Conservation (phyloP, 1,140 invertebrate genomes). For the Palaemon carinicauda region DNA sequence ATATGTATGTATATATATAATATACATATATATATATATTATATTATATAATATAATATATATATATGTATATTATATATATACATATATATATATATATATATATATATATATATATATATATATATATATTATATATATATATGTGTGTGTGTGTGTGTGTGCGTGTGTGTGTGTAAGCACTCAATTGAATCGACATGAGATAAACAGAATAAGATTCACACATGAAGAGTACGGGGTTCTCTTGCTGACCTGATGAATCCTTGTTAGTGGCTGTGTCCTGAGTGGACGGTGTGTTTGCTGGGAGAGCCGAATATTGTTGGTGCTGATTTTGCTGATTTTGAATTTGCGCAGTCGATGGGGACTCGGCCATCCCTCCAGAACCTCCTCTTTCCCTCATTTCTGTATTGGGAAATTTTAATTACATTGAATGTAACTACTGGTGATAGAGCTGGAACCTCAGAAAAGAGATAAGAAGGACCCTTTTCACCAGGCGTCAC, state of each 20-base stretch:
- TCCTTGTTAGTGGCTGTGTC: slow-evolving; percentile 63
- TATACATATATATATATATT: background rate
- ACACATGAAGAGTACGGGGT: slow-evolving; percentile 8
- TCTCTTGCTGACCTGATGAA: slow-evolving; percentile 56
- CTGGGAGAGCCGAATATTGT: slow-evolving; percentile 55
- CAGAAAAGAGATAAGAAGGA: no score
- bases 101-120: background rate
- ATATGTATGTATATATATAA: slow-evolving; percentile 63
- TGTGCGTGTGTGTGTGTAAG: background rate
- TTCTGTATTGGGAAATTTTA: background rate
- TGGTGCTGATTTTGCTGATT: slow-evolving; percentile 67
- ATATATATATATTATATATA: background rate
- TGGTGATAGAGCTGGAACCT: no score
- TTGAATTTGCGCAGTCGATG: slow-evolving; percentile 77
- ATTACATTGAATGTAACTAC: no score
- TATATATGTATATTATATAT: background rate
- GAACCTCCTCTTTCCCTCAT: slow-evolving; percentile 41
- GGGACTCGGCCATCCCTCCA: slow-evolving; percentile 70
- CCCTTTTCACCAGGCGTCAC: no score
- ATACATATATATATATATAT: background rate
- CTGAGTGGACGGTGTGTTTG: slow-evolving; percentile 58
- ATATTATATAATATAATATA: no score
- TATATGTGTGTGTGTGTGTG: slow-evolving; percentile 61
- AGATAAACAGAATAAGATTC: no score
- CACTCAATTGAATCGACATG: background rate